Evolutionary conservation across 1,140 invertebrate species (phyloP), one percentile per base, ranked within the genome.

Genomic region (Trichomalopsis sarcophagae): DNA sequence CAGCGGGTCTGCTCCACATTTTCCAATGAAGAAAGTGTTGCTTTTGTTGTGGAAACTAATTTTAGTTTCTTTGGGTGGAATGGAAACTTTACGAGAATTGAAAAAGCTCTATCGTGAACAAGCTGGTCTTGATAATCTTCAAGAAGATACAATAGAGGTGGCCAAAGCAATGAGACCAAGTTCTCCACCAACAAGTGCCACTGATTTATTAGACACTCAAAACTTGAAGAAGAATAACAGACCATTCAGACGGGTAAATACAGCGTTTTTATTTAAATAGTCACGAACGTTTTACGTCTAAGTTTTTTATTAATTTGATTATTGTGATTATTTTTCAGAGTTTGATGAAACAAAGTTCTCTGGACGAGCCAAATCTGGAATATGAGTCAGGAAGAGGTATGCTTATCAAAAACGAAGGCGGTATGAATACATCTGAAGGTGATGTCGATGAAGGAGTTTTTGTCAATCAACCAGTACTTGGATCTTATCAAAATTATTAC

Each of bases 1-100:
- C 93, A 98, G 97, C 90, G 98, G 98, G 0, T 96, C 96, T 68
- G 97, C 97, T 14, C 97, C 98, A 73, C 98, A 99, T 94, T 99
- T 99, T 94, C 98, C 98, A 21, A 99, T 99, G 95, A 99, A 99
- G 92, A 99, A 99, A 94, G 97, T 99, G 80, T 93, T 99, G 40
- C 93, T 99, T n/a, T 92, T 99, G 2, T 91, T 99, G 17, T 99
- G 99, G 99, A 99, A 99, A 94, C 95, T 98, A 4, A 95, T 99
- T 73, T 93, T 99, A 78, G 95, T 98, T 2, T 97, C 97, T 14
- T 93, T 99, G 27, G 98, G 98, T 33, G 98, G 98, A 17, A 97
- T 97, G 86, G 95, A 96, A 84, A 95, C 96, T 50, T 93, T 99
- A 2, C 95, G 96, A 90, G 94, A 96, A 86, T 91, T 96, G 21